phyloP scores from a whole-genome alignment of 2,797 vertebrate genomes.

The Protosalanx chinensis region DNA sequence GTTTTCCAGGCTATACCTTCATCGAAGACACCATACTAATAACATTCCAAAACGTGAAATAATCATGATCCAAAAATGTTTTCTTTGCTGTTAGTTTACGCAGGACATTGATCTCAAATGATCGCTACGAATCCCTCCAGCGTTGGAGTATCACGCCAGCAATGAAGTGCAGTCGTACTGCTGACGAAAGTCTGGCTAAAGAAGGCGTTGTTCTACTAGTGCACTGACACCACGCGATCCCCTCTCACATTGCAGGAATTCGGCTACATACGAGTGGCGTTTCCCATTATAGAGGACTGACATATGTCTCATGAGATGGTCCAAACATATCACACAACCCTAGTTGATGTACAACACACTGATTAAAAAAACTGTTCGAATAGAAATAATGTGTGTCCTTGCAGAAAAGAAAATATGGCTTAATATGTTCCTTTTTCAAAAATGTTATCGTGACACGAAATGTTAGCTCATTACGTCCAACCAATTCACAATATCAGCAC shows the following conservation, averaged over 20 bases:
- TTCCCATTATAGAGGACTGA: too few relatives aligned
- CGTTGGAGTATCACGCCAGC: not conserved
- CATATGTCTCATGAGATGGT: too few relatives aligned
- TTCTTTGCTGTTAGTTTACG: not conserved
- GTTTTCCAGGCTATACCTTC: not conserved
- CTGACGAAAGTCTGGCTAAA: not conserved
- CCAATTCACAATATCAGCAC: not conserved
- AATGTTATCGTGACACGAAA: too few relatives aligned
- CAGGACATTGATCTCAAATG: not conserved
- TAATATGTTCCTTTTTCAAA: too few relatives aligned
- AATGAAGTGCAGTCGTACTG: too few relatives aligned
- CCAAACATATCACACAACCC: too few relatives aligned
- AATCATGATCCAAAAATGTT: not conserved
- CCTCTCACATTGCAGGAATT: not conserved
- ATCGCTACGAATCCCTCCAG: not conserved
- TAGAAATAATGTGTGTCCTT: too few relatives aligned
- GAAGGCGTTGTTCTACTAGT: not conserved
- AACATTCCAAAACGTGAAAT: not conserved
- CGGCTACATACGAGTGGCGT: not conserved
- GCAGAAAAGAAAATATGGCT: too few relatives aligned
- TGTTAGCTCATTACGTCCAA: not conserved
- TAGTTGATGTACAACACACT: too few relatives aligned
- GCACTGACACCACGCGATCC: constrained; percentile 8
- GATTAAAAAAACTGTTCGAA: too few relatives aligned
- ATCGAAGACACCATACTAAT: not conserved